Base-by-base conservation (phyloP, 2,888 invertebrate genomes). In the Hofmannophila pseudospretella region DNA sequence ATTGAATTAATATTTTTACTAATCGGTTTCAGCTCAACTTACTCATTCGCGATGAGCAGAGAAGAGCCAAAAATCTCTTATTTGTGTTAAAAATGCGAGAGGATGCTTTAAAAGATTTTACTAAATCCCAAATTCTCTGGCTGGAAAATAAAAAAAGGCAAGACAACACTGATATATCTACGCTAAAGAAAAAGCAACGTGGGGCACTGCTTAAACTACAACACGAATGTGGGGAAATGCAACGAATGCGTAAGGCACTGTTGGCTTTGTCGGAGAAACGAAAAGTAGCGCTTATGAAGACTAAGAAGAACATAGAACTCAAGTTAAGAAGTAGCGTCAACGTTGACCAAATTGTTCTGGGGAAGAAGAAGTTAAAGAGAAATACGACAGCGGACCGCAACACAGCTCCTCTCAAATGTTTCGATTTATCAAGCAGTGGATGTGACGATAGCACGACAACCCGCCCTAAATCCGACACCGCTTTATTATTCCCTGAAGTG, bases 171-270 rank as follows among this genome's bases (percentile, higher is more conserved):
- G 86, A 85, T 45, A 76, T 82, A 42, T 73, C 86, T 0, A 77
- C 89, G 5, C 82, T 92, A 9, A 90, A 90, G 54, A 92, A 92
- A 56, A 90, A 90, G 47, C 91, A 92, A 60, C 80, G 92, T 30
- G 91, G 90, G 1, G 79, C 92, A 9, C 67, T 92, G 36, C 68
- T 91, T 26, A 90, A 90, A 57, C 70, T 92, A 20, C 89, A 92
- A 42, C 90, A 91, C 58, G 91, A 92, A 56, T 90, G 91, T 62
- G 91, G 91, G 32, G 91, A 92, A 67, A 90, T 92, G 82, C 88
- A 89, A 55, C 84, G 90, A 54, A 86, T 86, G 80, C 72, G 84
- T 3, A 84, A 80, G 49, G 79, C 84, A 3, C 52, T 86, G 9
- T 58, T 86, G 16, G 64, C 81, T 2, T 66, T 82, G 32, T 81